Evolutionary conservation across 30 jellyfish, hydroid and myxozoan genomes (phyloP).

Genomic region (Aurelia aurita): DNA sequence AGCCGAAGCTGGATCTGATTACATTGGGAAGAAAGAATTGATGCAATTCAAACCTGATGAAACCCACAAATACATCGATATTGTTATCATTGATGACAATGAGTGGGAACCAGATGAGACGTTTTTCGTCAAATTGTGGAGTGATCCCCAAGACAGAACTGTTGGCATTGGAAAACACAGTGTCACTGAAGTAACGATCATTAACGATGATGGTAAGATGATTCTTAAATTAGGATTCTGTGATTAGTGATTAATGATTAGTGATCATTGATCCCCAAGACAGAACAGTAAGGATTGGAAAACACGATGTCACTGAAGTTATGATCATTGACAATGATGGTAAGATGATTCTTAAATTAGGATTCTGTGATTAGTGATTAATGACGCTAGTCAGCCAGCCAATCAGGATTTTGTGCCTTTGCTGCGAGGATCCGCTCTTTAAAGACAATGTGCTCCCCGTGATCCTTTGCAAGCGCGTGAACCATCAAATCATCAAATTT

Average conservation of each 20-base stretch:
- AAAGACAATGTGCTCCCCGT: too few relatives aligned
- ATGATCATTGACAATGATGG: constrained; percentile 95
- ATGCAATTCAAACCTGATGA: constrained; percentile 79
- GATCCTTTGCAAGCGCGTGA: too few relatives aligned
- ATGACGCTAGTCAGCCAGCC: too few relatives aligned
- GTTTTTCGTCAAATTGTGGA: constrained; percentile 84
- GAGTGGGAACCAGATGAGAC: constrained; percentile 99
- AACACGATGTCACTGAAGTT: constrained; percentile 92
- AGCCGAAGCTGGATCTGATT: constrained; percentile 96
- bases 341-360: not conserved
- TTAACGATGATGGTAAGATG: constrained; percentile 93
- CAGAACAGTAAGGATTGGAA: constrained; percentile 74
- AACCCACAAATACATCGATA: constrained; percentile 84
- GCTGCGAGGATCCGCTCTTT: too few relatives aligned
- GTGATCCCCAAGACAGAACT: constrained; percentile 69
- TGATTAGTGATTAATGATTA: too few relatives aligned
- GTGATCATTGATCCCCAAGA: constrained; percentile 42
- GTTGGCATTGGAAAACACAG: constrained; percentile 93
- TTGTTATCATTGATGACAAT: constrained; percentile 90
- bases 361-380: too few relatives aligned
- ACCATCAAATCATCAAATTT: too few relatives aligned
- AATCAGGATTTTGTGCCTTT: too few relatives aligned
- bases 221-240: too few relatives aligned
- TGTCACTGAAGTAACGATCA: constrained; percentile 92
- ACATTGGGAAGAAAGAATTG: constrained; percentile 90